Base-by-base conservation (phyloP, 2,797 vertebrate genomes). In the Acropternis orthonyx region DNA sequence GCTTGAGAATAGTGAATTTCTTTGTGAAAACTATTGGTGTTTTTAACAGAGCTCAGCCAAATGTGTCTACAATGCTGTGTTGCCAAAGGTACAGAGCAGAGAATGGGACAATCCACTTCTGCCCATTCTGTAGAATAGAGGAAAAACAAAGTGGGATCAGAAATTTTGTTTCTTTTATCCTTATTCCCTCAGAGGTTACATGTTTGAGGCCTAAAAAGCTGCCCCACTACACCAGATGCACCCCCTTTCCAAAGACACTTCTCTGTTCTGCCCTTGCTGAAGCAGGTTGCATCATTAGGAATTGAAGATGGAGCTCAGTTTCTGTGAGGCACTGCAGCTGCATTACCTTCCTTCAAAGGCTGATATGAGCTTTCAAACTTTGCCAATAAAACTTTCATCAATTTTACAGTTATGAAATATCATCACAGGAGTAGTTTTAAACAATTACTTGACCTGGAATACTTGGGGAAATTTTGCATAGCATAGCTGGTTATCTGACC, bases 181-280 rank as follows among this genome's bases (percentile, higher is more conserved):
- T 77, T 56, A 2, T 46, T 79, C 21, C 89, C 21, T 41, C 23
- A 18, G 19, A 54, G 7, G 6, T 30, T 26, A 14, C 22, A 19
- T 2, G 24, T 66, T 71, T 37, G 8, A 26, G 37, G 2, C 2
- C 15, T 32, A 27, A 12, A 73, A 88, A 82, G 3, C 21, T 86
- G 3, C 10, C 7, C 12, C 8, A 7, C 1, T 24, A 8, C 26
- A 63, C 3, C 13, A 69, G 4, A 22, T 39, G 11, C 5, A 68
- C 12, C 19, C 4, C 2, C 8, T 46, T 69, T 76, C 24, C 37
- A n/a, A 58, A 62, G 26, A 2, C 27, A 18, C 22, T 56, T 73
- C 28, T 69, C 18, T 62, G 13, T 52, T 76, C 39, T 82, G 30
- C 34, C 19, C 13, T 63, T 7, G 6, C 18, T 73, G 10, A 44